These are phyloP conservation scores for Pomatorhinus ruficollis DNA, from an alignment of 2,113 vertebrate genomes.

Conservation along the genomic window DNA sequence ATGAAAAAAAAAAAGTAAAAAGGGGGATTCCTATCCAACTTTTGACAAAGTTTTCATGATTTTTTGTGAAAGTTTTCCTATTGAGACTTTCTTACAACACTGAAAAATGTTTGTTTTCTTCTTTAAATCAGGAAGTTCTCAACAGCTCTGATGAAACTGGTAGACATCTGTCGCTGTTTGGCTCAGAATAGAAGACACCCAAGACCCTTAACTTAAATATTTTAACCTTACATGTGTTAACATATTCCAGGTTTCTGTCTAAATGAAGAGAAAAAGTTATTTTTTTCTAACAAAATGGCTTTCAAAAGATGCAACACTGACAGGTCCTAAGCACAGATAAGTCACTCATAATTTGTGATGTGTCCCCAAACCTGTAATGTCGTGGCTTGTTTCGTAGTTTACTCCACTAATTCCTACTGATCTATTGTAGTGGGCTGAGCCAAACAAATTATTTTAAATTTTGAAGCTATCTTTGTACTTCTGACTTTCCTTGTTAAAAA, in stretches of 20 bases:
- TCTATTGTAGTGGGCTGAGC: background rate
- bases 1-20: background rate
- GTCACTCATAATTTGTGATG: background rate
- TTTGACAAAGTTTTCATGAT: background rate
- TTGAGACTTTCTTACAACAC: background rate
- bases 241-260: background rate
- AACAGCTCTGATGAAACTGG: background rate
- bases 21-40: background rate
- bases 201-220: background rate
- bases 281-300: background rate
- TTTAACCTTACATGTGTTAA: background rate
- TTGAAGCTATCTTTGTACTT: background rate
- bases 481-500: background rate
- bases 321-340: background rate
- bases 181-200: fast-evolving
- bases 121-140: background rate
- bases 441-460: background rate
- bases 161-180: background rate
- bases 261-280: background rate
- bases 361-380: background rate
- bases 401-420: background rate
- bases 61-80: background rate
- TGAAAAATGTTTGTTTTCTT: fast-evolving
- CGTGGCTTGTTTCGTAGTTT: background rate
- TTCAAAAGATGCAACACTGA: background rate